Base-by-base conservation (phyloP, 2,797 vertebrate genomes). In the Phataginus tetradactyla region DNA sequence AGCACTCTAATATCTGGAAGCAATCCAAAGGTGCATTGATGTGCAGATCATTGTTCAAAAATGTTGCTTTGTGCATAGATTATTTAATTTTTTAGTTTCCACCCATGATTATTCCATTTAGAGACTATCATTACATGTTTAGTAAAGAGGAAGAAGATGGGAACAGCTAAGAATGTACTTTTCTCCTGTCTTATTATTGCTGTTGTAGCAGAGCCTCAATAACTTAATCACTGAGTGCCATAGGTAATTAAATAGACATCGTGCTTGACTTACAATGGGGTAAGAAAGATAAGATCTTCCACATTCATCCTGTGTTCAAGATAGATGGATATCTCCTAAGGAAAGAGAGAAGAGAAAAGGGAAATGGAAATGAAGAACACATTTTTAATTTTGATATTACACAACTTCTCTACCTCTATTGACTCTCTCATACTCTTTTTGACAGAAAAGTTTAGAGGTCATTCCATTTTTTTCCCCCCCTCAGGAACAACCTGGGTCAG, bases 401-500 rank as follows among this genome's bases (percentile, higher is more conserved):
- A 68, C 8, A 51, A 39, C 3, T 72, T 53, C 25, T 91, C 25
- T 91, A 7, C 2, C 6, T 63, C 18, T 29, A 4, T 90, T 68
- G 18, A 77, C 3, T 0, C 1, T 86, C 64, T 92, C 23, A 51
- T 1, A 5, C 8, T 69, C 7, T 71, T 83, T 79, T 85, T 27
- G 18, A 85, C 5, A 59, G 15, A 61, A 59, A 72, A 14, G 18
- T 72, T 78, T 87, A 85, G 27, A 77, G 6, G 71, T 72, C 66
- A 14, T 85, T 45, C 4, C 2, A 53, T 39, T 87, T 49, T 72
- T 89, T 23, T 6, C 45, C 37, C 13, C 13, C 45, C 27, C 29
- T 59, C 63, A 99, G 99, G 99, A 34, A 99, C 99, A 5, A 99
- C 99, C 0, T 99, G 99, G 99, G 98, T 99, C 34, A 99, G 99